Evolutionary conservation across 1,140 invertebrate species (phyloP).

Genomic region (Lepidotrigona ventralis): DNA sequence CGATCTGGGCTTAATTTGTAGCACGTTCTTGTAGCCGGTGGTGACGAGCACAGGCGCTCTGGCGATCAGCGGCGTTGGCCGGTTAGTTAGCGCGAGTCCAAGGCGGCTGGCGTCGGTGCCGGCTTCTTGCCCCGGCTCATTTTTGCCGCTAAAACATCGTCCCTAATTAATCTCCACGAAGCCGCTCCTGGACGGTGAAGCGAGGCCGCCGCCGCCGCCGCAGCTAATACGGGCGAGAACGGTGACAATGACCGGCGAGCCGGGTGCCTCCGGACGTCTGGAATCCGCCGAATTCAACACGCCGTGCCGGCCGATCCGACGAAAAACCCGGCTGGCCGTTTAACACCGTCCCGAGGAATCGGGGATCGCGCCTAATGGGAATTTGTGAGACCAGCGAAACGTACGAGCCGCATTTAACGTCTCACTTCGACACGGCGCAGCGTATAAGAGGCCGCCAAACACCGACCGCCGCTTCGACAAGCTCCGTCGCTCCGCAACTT

Average conservation of each 20-base stretch:
- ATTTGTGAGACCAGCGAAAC: constrained; percentile 47
- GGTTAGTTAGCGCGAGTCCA: constrained; percentile 69
- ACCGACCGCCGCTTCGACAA: not conserved
- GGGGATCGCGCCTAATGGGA: constrained; percentile 41
- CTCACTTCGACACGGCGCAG: constrained; percentile 26
- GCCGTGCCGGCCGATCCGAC: constrained; percentile 41
- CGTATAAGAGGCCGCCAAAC: not conserved
- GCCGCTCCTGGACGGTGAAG: constrained; percentile 45
- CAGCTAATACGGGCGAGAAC: constrained; percentile 51
- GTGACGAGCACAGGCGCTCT: constrained; percentile 63
- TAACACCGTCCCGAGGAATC: constrained; percentile 58
- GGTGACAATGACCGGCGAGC: constrained; percentile 58
- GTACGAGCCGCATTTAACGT: constrained; percentile 48
- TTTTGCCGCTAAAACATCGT: constrained; percentile 76
- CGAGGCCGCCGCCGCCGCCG: constrained; percentile 6
- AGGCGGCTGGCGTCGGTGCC: constrained; percentile 62
- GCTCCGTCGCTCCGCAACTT: not conserved
- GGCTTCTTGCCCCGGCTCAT: constrained; percentile 67
- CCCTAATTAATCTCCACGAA: constrained; percentile 75
- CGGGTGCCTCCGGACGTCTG: constrained; percentile 17
- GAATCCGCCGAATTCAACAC: constrained; percentile 64
- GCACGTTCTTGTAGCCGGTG: constrained; percentile 74
- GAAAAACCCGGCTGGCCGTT: constrained; percentile 52
- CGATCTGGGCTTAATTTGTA: constrained; percentile 78
- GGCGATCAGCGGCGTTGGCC: constrained; percentile 51